Evolutionary conservation across 2,888 invertebrate species (phyloP).

Genomic region (Clitarchus hookeri): DNA sequence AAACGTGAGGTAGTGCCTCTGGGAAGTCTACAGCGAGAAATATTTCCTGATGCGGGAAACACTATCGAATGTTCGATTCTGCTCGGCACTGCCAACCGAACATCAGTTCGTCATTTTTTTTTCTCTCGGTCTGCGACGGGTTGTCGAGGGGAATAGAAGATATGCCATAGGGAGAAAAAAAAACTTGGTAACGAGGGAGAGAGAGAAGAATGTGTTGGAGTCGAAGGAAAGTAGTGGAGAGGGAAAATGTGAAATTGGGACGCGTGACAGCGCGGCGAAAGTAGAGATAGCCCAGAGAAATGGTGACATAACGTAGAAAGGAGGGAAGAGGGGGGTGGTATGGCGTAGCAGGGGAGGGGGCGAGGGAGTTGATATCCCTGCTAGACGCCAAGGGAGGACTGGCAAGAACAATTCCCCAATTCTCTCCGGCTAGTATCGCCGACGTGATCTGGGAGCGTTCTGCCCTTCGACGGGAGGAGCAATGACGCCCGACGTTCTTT

Average conservation of each 20-base stretch:
- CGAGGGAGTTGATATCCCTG: background rate
- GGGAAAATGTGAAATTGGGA: background rate
- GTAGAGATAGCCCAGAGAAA: background rate
- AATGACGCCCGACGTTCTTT: background rate
- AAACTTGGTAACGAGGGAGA: background rate
- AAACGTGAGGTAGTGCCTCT: background rate
- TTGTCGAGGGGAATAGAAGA: slow-evolving; percentile 7
- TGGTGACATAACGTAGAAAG: background rate
- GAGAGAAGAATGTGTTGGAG: background rate
- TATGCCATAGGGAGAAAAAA: background rate
- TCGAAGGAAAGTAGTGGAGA: background rate
- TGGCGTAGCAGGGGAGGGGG: background rate
- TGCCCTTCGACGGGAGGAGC: background rate
- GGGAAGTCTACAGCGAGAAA: background rate
- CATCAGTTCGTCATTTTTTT: background rate
- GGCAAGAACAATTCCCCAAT: slow-evolving; percentile 14
- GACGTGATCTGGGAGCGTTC: background rate
- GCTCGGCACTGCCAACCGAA: slow-evolving; percentile 1
- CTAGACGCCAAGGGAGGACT: background rate
- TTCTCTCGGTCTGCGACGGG: background rate
- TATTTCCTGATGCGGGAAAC: background rate
- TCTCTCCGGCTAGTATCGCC: background rate
- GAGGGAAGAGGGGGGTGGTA: background rate
- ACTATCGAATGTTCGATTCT: background rate
- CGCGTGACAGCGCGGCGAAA: slow-evolving; percentile 8